Conservation (phyloP, 1,140 invertebrate genomes). For the Lepidostoma basale region DNA sequence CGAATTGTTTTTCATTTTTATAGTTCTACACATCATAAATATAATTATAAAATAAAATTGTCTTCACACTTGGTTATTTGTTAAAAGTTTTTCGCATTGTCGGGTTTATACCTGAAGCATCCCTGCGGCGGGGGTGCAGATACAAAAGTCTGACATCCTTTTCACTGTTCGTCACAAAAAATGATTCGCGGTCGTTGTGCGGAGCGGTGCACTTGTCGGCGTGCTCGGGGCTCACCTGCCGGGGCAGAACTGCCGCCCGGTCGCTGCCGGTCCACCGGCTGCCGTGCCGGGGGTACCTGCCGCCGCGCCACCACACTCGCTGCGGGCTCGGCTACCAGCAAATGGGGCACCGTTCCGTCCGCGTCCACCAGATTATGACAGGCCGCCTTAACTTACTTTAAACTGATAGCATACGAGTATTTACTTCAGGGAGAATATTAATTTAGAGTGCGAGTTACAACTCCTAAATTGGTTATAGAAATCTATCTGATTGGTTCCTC, state of each 20-base stretch:
- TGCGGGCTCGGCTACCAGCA: conserved; percentile 4
- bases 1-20: not conserved
- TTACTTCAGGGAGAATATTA: too few species aligned
- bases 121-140: not conserved
- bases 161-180: conserved; percentile 5
- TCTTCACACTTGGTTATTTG: too few species aligned
- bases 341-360: conserved; percentile 17
- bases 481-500: too few species aligned
- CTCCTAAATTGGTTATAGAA: too few species aligned
- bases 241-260: not conserved
- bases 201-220: not conserved
- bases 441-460: too few species aligned
- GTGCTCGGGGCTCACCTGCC: conserved; percentile 8
- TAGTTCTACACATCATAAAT: conserved; percentile 9
- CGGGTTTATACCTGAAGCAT: not conserved
- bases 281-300: not conserved
- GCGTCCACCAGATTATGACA: too few species aligned
- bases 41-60: not conserved
- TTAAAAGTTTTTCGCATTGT: not conserved
- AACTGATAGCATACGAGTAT: too few species aligned
- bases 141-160: not conserved
- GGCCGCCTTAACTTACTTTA: too few species aligned
- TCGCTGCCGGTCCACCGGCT: too few species aligned
- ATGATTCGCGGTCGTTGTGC: conserved; percentile 3
- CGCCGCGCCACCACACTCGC: not conserved